These are phyloP conservation scores for Brachirus orientalis DNA, from an alignment of 2,113 vertebrate genomes.

Conservation along the genomic window DNA sequence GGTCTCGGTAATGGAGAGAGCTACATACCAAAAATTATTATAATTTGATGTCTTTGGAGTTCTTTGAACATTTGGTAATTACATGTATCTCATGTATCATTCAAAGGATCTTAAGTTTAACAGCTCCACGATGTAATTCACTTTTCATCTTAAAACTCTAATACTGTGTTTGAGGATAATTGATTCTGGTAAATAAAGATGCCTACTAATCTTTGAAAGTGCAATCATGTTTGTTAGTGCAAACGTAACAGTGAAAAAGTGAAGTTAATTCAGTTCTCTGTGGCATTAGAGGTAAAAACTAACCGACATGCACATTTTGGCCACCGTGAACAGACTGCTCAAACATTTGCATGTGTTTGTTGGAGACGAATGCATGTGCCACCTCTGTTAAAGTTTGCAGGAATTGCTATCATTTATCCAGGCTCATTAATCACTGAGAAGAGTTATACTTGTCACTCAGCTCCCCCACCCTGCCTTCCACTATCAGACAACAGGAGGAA, in stretches of 20 bases:
- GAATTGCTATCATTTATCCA: conserved; percentile 86
- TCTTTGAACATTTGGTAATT: neutral
- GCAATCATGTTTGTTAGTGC: no score
- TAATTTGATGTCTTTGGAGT: neutral
- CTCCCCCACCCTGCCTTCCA: conserved; percentile 53
- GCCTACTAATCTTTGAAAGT: neutral
- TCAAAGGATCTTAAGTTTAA: neutral
- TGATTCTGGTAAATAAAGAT: neutral
- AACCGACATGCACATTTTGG: no score
- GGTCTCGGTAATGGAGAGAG: neutral
- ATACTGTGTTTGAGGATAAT: neutral
- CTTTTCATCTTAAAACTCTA: neutral
- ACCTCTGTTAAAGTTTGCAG: conserved; percentile 51
- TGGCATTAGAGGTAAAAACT: no score
- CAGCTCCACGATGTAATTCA: neutral
- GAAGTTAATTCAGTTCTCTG: no score
- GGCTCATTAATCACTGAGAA: conserved; percentile 86
- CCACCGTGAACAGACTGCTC: neutral
- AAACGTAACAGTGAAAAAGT: neutral
- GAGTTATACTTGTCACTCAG: conserved; percentile 77
- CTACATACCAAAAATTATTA: neutral
- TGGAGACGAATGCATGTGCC: neutral
- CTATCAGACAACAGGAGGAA: conserved; percentile 50
- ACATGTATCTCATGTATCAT: neutral
- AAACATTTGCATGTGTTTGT: conserved; percentile 1